phyloP scores from a whole-genome alignment of 1,140 invertebrate species.

The Bombus impatiens region DNA sequence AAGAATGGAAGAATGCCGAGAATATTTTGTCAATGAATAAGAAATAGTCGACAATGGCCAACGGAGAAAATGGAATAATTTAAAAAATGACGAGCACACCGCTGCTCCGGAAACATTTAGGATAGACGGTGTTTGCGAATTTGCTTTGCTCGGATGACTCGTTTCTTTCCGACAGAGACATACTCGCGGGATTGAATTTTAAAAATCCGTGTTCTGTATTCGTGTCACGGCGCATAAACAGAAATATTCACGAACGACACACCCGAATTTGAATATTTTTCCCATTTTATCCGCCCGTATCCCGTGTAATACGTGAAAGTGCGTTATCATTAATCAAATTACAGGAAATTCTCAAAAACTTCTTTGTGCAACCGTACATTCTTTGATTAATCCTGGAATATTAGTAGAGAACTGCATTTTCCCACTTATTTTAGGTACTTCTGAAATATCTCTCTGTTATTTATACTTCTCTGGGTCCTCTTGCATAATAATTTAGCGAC shows the following conservation, averaged over 20 bases:
- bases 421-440: background rate
- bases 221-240: constrained; percentile 22
- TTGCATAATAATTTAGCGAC: too few species aligned
- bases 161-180: constrained; percentile 3
- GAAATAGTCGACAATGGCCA: background rate
- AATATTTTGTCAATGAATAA: background rate
- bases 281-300: background rate
- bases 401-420: background rate
- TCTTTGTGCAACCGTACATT: background rate
- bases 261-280: constrained; percentile 38
- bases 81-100: background rate
- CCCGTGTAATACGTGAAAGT: background rate
- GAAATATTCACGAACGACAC: constrained; percentile 20
- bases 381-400: background rate
- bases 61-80: constrained; percentile 16
- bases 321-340: constrained; percentile 10
- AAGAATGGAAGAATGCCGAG: background rate
- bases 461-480: too few species aligned
- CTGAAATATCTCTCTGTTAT: background rate
- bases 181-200: constrained; percentile 45
- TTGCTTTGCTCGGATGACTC: background rate
- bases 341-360: background rate
- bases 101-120: background rate
- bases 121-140: background rate
- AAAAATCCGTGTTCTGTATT: constrained; percentile 34